Base-by-base conservation (phyloP, 2,797 vertebrate genomes). In the Aselliscus stoliczkanus region DNA sequence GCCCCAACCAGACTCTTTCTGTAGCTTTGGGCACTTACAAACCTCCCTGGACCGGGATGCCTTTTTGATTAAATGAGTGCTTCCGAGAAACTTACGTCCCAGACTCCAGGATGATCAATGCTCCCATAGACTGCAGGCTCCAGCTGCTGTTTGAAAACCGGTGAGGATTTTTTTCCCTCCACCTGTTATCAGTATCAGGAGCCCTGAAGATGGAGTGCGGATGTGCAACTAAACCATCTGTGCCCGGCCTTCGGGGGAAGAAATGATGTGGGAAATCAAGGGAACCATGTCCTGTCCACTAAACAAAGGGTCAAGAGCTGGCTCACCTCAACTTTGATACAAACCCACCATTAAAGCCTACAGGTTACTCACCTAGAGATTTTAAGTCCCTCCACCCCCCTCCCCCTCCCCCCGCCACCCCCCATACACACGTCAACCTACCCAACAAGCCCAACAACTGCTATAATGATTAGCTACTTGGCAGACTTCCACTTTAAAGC, bases 391-490 rank as follows among this genome's bases (percentile, higher is more conserved):
- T n/a, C 3, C 11, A 2, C 1, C 2, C 52, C 52, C 1, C 52
- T 4, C 9, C 11, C 14, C 15, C 4, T 8, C 4, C 1, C 4
- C 11, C 4, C 1, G 3, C 50, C 50, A 1, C 50, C 5, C 9
- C 10, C 14, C 15, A n/a, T 17, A 18, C 1, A 23, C 56, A 58
- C 60, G 5, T 10, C 76, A 37, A 12, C 70, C 76, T 31, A 86
- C 83, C 88, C 18, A 94, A 83, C 85, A 88, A 83, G 95, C 81
- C 75, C 73, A 87, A 31, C 94, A 65, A 87, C 92, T 69, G 56
- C 72, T 37, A n/a, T 76, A 92, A 95, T 80, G 88, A 96, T 92
- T 94, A 96, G 95, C 95, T 44, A 76, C 31, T 58, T 89, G 93
- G 94, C 86, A 54, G 27, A 79, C 75, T 76, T 91, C 94, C 95